Evolutionary conservation across 2,888 invertebrate genomes (phyloP), one percentile per base, ranked within the genome.

Genomic region (Diarsia mendica): DNA sequence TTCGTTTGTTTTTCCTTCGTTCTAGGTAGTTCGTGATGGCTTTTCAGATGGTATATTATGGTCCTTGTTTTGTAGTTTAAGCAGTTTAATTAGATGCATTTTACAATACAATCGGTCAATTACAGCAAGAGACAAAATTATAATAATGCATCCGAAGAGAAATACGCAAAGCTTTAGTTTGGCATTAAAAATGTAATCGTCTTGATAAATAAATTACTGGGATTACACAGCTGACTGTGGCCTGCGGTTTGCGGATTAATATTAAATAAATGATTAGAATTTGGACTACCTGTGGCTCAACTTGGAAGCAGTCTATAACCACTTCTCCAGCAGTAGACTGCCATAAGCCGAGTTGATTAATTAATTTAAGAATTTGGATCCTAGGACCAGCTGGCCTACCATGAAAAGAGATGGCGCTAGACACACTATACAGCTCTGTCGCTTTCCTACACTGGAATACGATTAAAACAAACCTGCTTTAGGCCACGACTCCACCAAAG

Each of bases 1-100:
- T 49, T 44, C 28, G 33, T 68, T 53, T 69, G 58, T 51, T 65
- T 64, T 60, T 28, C 13, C 1, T 53, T 58, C n/a, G n/a, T 67
- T 65, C 4, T 28, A 49, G 28, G 23, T 28, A 18, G n/a, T 39
- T 39, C 39, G 39, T 39, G 39, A 39, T 39, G 39, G 39, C 5
- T 39, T 39, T 39, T 39, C 3, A 6, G 9, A 23, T 58, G 28
- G 71, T 58, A 23, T 58, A n/a, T n/a, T n/a, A n/a, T n/a, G n/a
- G n/a, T n/a, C n/a, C n/a, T 28, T 20, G 28, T n/a, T 10, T 49
- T 44, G 8, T 10, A 28, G 5, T 13, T 28, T 46, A 68, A 39
- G 4, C 3, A 1, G 44, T 49, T n/a, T 1, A 73, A 48, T 18
- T 0, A 39, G 4, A 0, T 28, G 0, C 2, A 11, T 18, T 49